phyloP scores from a whole-genome alignment of 2,888 invertebrate genomes.

The Aleiodes leptofemur region DNA sequence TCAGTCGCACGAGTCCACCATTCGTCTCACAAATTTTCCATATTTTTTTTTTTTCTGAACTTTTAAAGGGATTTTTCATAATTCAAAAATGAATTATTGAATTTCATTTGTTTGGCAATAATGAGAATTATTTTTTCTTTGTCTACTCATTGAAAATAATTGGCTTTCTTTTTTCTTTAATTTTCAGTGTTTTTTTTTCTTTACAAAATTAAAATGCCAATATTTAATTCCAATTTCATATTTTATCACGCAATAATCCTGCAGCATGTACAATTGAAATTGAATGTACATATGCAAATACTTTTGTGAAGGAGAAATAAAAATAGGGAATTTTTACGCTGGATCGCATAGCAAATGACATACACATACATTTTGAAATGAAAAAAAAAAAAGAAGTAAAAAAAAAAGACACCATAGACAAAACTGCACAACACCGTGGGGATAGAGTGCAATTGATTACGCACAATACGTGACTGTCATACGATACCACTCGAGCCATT shows the following conservation, averaged over 20 bases:
- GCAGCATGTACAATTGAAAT: slow-evolving; percentile 9
- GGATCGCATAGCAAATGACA: slow-evolving; percentile 24
- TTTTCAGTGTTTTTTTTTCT: no score
- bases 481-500: slow-evolving; percentile 61
- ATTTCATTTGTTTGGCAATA: background rate
- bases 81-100: slow-evolving; percentile 3
- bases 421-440: slow-evolving; percentile 49
- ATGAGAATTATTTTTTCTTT: background rate
- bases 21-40: slow-evolving; percentile 45
- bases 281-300: slow-evolving; percentile 57
- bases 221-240: slow-evolving; percentile 15
- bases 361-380: background rate
- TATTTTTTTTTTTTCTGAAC: slow-evolving; percentile 5
- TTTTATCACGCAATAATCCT: slow-evolving; percentile 24
- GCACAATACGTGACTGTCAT: slow-evolving; percentile 60
- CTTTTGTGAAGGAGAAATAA: slow-evolving; percentile 51
- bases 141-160: no score
- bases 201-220: slow-evolving; percentile 5
- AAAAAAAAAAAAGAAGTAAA: background rate
- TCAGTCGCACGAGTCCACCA: slow-evolving; percentile 56
- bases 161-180: no score
- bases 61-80: background rate
- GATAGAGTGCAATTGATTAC: slow-evolving; percentile 63
- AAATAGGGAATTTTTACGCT: slow-evolving; percentile 30
- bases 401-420: background rate